phyloP scores from a whole-genome alignment of 1,140 invertebrate species.

The Halictus rubicundus region DNA sequence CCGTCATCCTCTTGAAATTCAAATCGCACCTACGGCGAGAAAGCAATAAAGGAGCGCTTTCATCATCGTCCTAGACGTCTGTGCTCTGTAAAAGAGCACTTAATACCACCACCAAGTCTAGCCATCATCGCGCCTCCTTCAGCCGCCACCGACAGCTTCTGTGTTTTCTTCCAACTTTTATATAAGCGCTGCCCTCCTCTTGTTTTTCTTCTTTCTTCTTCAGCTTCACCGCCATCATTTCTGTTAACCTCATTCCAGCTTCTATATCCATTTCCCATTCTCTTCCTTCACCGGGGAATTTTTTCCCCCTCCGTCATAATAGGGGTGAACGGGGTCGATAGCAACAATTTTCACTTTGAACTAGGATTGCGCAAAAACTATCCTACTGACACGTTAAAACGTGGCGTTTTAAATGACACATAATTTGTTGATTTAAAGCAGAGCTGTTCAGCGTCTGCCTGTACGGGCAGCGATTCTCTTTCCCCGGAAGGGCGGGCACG shows the following conservation, averaged over 20 bases:
- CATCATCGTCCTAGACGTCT: constrained; percentile 51
- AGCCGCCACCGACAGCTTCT: constrained; percentile 46
- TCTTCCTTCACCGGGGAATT: neutral
- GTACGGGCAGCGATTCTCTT: too few species aligned
- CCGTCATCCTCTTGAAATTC: constrained; percentile 31
- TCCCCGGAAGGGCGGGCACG: too few species aligned
- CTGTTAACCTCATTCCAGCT: neutral
- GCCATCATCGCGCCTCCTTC: constrained; percentile 53
- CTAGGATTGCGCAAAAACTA: too few species aligned
- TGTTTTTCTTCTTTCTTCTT: constrained; percentile 4
- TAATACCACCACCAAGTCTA: constrained; percentile 53
- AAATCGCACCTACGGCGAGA: constrained; percentile 49
- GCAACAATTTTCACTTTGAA: too few species aligned
- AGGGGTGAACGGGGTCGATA: too few species aligned
- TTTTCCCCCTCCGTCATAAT: neutral
- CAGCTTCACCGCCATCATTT: neutral
- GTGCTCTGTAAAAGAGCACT: constrained; percentile 52
- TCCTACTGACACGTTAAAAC: too few species aligned
- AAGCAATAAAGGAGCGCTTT: constrained; percentile 60
- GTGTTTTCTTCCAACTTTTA: constrained; percentile 61
- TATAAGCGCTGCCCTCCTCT: constrained; percentile 43
- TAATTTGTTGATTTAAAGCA: too few species aligned
- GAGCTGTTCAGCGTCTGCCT: too few species aligned
- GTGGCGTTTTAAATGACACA: too few species aligned
- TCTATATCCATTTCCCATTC: constrained; percentile 10